phyloP scores from a whole-genome alignment of 2,797 vertebrate genomes.

The Erethizon dorsatum region DNA sequence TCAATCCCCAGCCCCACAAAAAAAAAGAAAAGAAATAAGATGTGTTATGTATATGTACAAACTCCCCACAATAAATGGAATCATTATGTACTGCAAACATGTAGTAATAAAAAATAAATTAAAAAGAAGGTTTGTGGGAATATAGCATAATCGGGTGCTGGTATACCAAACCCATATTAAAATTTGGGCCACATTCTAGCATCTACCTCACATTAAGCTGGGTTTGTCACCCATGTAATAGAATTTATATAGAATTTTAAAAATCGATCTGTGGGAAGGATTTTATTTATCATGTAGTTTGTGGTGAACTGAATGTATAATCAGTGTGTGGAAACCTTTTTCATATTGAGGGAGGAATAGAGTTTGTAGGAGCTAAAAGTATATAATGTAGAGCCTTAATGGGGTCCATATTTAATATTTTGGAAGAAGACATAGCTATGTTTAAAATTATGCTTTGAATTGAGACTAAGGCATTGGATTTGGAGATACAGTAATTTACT shows the following conservation, averaged over 20 bases:
- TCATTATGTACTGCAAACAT: background rate
- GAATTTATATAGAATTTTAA: background rate
- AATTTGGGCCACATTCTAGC: background rate
- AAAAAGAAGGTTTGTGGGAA: background rate
- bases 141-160: background rate
- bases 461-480: background rate
- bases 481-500: conserved; percentile 32
- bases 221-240: background rate
- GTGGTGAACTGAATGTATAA: background rate
- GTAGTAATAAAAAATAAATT: background rate
- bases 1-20: background rate
- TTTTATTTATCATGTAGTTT: background rate
- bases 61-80: background rate
- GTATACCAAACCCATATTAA: too few relatives aligned
- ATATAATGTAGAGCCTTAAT: background rate
- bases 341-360: background rate
- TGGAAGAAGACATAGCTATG: background rate
- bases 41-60: background rate
- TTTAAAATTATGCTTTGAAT: background rate
- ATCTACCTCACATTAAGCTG: background rate
- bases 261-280: background rate
- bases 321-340: background rate
- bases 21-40: background rate
- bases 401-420: background rate
- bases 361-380: background rate